phyloP scores from a whole-genome alignment of 1,140 invertebrate genomes.

The Caenorhabditis briggsae region DNA sequence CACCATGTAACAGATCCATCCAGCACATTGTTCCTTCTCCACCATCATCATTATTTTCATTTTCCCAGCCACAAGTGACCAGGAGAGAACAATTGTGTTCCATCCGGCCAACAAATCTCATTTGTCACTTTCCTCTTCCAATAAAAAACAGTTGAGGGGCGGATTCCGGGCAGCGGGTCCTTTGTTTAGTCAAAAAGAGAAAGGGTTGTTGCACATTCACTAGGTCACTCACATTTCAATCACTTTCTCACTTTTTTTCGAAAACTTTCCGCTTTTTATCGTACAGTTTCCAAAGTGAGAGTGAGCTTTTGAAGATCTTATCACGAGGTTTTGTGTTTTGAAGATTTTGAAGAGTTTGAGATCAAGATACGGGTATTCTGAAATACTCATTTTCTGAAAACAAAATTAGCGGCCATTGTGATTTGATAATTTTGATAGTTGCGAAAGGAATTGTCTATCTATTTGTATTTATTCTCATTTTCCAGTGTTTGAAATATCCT shows the following conservation, averaged over 20 bases:
- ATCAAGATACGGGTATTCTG: no score
- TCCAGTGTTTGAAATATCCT: no score
- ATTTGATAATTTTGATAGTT: no score
- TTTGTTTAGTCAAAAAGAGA: conserved; percentile 30
- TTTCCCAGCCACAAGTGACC: conserved; percentile 31
- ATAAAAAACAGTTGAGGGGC: conserved; percentile 56
- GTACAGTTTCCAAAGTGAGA: not conserved
- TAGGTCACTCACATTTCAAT: conserved; percentile 28
- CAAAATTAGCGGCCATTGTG: no score
- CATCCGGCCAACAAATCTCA: conserved; percentile 44
- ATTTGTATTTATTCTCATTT: no score
- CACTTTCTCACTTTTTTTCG: conserved; percentile 38
- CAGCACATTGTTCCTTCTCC: not conserved
- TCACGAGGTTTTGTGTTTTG: no score
- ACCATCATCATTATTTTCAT: not conserved
- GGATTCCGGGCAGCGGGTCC: conserved; percentile 33
- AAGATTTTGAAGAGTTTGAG: no score
- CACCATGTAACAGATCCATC: no score
- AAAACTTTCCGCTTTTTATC: conserved; percentile 18
- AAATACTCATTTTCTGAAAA: no score
- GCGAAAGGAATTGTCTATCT: no score
- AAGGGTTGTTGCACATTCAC: conserved; percentile 29
- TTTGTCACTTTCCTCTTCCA: conserved; percentile 40
- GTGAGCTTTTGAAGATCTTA: no score
- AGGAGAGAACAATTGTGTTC: not conserved